Conservation (phyloP, 1,140 invertebrate genomes). For the Prorops nasuta region DNA sequence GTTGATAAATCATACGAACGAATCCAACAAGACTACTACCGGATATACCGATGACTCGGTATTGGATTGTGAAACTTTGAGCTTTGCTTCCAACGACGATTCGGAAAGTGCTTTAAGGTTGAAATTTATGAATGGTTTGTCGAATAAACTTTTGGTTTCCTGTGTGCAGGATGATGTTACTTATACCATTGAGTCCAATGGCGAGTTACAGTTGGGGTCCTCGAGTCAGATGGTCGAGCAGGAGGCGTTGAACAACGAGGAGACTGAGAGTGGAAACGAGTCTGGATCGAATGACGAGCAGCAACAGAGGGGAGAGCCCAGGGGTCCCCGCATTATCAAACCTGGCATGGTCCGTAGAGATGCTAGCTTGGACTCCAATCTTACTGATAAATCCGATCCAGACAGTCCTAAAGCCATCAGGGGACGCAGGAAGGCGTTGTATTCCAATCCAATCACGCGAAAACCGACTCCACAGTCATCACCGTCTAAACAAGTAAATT, state of each 20-base stretch:
- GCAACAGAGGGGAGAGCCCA: slow-evolving; percentile 62
- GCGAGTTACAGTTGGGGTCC: not conserved
- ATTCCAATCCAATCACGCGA: slow-evolving; percentile 50
- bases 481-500: slow-evolving; percentile 38
- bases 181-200: not conserved
- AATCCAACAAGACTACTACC: slow-evolving; percentile 37
- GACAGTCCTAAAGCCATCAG: slow-evolving; percentile 67
- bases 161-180: slow-evolving; percentile 1
- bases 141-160: slow-evolving; percentile 23
- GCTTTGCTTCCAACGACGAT: slow-evolving; percentile 68
- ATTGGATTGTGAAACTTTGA: slow-evolving; percentile 67
- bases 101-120: slow-evolving; percentile 50
- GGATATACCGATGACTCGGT: slow-evolving; percentile 52
- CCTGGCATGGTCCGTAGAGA: slow-evolving; percentile 40
- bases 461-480: slow-evolving; percentile 46
- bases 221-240: not conserved
- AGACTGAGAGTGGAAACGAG: slow-evolving; percentile 32
- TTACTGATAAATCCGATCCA: slow-evolving; percentile 37
- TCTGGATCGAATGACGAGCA: slow-evolving; percentile 44
- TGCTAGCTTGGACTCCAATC: slow-evolving; percentile 39
- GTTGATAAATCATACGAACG: slow-evolving; percentile 56
- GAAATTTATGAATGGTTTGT: slow-evolving; percentile 45
- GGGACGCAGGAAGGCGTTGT: slow-evolving; percentile 73
- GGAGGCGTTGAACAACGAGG: slow-evolving; percentile 2
- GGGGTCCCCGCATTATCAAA: slow-evolving; percentile 52